A percentile compares a stretch with the other conserved stretches of the same genome.
Evolutionary conservation across 2,888 invertebrate species (phyloP).

Genomic region (Ischnura elegans): DNA sequence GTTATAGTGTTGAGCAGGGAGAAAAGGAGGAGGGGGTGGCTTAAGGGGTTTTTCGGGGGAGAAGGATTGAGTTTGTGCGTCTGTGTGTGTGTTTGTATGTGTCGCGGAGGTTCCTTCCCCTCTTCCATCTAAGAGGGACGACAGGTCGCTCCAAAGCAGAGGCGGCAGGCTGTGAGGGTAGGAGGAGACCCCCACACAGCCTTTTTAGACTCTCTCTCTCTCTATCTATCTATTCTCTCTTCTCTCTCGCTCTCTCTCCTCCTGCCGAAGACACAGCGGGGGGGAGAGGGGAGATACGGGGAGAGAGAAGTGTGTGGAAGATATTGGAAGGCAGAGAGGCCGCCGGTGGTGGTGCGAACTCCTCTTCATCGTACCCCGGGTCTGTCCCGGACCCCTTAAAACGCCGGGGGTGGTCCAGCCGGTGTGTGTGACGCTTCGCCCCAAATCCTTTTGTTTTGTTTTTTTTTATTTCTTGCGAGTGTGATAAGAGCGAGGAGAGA

Average conservation of each 20-base stretch:
- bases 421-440: neutral
- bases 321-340: neutral
- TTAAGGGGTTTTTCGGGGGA: conserved; percentile 17
- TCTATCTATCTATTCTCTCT: too few relatives aligned
- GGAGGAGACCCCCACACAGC: conserved; percentile 68
- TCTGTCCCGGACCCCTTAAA: conserved; percentile 68
- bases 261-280: conserved; percentile 61
- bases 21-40: conserved; percentile 18
- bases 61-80: conserved; percentile 27
- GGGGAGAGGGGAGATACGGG: conserved; percentile 69
- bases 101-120: neutral
- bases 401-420: neutral
- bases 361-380: conserved; percentile 78
- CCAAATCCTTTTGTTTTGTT: too few relatives aligned
- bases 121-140: conserved; percentile 16
- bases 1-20: conserved; percentile 2
- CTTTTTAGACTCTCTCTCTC: conserved; percentile 67
- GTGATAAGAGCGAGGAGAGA: neutral
- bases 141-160: conserved; percentile 46
- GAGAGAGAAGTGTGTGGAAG: conserved; percentile 69
- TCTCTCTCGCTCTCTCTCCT: conserved; percentile 43
- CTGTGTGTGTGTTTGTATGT: neutral
- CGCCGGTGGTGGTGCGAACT: too few relatives aligned
- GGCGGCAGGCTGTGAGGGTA: conserved; percentile 71
- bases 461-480: neutral